Evolutionary conservation across 2,113 vertebrate genomes (phyloP).

Genomic region (Euleptes europaea): DNA sequence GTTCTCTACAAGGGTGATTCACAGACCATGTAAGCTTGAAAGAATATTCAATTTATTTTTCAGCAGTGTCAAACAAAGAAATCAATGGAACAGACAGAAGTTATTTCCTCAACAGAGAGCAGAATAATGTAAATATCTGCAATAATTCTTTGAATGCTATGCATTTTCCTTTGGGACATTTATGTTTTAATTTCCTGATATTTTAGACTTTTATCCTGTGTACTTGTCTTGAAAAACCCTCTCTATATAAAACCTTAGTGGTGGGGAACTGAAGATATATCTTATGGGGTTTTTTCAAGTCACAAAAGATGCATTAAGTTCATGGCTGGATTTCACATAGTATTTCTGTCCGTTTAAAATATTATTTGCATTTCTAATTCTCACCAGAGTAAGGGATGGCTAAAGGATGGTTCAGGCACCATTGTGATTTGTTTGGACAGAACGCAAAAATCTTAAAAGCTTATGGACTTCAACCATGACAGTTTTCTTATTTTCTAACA

Average conservation of each 20-base stretch:
- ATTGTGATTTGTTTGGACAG: neutral
- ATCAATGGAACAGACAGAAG: conserved; percentile 47
- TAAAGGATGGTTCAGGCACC: neutral
- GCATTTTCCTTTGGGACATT: conserved; percentile 52
- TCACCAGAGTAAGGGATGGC: neutral
- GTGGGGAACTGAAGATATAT: no score
- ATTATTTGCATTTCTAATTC: neutral
- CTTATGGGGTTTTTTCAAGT: no score
- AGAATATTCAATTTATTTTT: neutral
- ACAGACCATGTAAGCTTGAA: neutral
- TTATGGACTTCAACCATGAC: neutral
- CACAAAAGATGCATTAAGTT: no score
- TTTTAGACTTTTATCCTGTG: conserved; percentile 45
- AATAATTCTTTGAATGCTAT: conserved; percentile 45
- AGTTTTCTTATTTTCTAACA: neutral
- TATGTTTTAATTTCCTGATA: conserved; percentile 65
- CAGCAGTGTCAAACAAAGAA: conserved; percentile 53
- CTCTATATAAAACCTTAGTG: neutral
- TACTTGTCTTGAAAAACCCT: conserved; percentile 53
- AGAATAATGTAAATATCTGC: conserved; percentile 60
- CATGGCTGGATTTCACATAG: neutral
- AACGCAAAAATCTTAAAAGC: neutral
- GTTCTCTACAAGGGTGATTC: neutral
- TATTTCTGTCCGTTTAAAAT: neutral
- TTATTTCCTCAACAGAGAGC: conserved; percentile 38